Evolutionary conservation across 2,888 invertebrate species (phyloP).

Genomic region (Panorpa germanica): DNA sequence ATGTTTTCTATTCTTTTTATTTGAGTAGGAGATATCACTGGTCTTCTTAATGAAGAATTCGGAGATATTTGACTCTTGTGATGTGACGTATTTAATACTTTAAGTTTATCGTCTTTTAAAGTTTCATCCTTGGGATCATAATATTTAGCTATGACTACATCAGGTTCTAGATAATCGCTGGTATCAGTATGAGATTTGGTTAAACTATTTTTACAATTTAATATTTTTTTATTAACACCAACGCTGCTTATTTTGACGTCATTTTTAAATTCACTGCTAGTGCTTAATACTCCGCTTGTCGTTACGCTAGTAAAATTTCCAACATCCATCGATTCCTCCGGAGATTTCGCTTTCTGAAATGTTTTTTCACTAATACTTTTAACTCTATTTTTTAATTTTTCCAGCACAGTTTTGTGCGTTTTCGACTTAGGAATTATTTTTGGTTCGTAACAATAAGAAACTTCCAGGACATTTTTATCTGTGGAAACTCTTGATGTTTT

Average conservation of each 20-base stretch:
- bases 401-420: conserved; percentile 23
- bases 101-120: too few relatives aligned
- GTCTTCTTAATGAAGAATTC: too few relatives aligned
- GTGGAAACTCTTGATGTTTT: conserved; percentile 22
- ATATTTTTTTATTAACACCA: conserved; percentile 8
- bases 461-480: conserved; percentile 39
- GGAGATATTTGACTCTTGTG: too few relatives aligned
- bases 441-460: conserved; percentile 39
- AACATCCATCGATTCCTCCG: conserved; percentile 24
- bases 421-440: conserved; percentile 26
- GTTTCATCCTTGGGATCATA: too few relatives aligned
- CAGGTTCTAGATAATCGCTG: conserved; percentile 36
- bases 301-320: conserved; percentile 55
- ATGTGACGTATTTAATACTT: too few relatives aligned
- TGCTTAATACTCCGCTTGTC: conserved; percentile 47
- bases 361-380: conserved; percentile 33
- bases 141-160: too few relatives aligned
- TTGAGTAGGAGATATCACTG: too few relatives aligned
- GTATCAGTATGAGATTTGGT: conserved; percentile 52
- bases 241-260: conserved; percentile 21
- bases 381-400: conserved; percentile 39
- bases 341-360: conserved; percentile 27
- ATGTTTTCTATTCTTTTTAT: too few relatives aligned
- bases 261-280: conserved; percentile 24
- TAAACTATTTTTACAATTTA: conserved; percentile 33